Conservation (phyloP, 2,888 invertebrate species). For the Trachelus tabidus region DNA sequence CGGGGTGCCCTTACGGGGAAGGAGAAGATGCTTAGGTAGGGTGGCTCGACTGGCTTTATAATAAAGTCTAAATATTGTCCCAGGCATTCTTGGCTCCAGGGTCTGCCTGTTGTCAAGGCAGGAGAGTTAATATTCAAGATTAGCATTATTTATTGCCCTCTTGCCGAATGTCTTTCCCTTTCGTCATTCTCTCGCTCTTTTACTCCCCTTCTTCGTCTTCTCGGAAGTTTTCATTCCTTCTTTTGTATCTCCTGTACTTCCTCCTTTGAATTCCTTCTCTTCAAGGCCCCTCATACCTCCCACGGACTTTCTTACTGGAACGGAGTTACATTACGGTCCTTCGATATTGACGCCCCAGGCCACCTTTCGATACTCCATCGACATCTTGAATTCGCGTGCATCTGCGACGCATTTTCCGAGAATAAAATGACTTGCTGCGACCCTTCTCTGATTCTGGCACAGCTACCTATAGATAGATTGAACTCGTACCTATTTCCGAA, state of each 20-base stretch:
- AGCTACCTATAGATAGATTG: background rate
- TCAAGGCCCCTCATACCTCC: background rate
- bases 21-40: slow-evolving; percentile 14
- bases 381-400: background rate
- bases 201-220: background rate
- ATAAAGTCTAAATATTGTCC: slow-evolving; percentile 41
- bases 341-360: background rate
- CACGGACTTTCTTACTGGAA: background rate
- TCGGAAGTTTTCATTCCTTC: background rate
- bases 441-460: background rate
- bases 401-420: background rate
- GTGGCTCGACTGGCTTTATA: slow-evolving; percentile 26
- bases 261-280: background rate
- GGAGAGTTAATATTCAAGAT: slow-evolving; percentile 20
- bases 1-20: background rate
- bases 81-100: slow-evolving; percentile 23
- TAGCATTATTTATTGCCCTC: slow-evolving; percentile 21
- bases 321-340: background rate
- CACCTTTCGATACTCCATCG: background rate
- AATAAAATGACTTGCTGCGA: background rate
- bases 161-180: slow-evolving; percentile 18
- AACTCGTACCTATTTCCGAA: background rate
- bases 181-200: slow-evolving; percentile 7
- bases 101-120: slow-evolving; percentile 11
- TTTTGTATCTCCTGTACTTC: background rate